Base-by-base conservation (phyloP, 2,797 vertebrate species). In the Takifugu rubripes region DNA sequence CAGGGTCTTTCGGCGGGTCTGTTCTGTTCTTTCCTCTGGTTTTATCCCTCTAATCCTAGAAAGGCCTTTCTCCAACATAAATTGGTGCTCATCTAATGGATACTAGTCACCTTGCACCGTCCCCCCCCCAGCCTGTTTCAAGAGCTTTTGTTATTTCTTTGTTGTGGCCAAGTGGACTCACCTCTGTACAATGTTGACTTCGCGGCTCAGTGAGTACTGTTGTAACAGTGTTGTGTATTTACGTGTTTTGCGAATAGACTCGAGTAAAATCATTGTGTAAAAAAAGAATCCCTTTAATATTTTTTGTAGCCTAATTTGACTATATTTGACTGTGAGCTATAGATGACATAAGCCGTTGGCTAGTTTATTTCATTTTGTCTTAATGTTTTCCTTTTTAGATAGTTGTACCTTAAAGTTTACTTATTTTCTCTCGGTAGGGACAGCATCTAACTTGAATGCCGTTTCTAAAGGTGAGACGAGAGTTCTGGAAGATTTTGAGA, bases 161-260 rank as follows among this genome's bases (percentile, higher is more conserved):
- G 62, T 70, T 77, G 68, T 85, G 64, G 80, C 61, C 76, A 59
- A 80, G 66, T 74, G 79, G 79, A 71, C 60, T 80, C 70, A 57
- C 44, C 66, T 81, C 68, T 82, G 63, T 80, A 64, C 68, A 74
- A 63, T 79, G 50, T 79, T 81, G 77, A 57, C 81, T 9, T 44
- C 77, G 9, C 74, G 75, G 11, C 60, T 77, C 78, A 79, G 84
- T 84, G 80, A 85, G 78, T 89, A 85, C 74, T 54, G 52, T 58
- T 42, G 54, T 50, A 26, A 4, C 54, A 29, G 25, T n/a, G n/a
- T 17, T 54, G 45, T 51, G 12, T 3, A 42, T 33, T 64, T 43
- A 17, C 14, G 9, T 7, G 44, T 21, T 46, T 17, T 43, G 21
- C 21, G 21, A 43, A 43, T 10, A 43, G 4, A 43, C 36, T 16